Evolutionary conservation across 2,113 vertebrate genomes (phyloP), one percentile per base, ranked within the genome.

Genomic region (Mola mola): DNA sequence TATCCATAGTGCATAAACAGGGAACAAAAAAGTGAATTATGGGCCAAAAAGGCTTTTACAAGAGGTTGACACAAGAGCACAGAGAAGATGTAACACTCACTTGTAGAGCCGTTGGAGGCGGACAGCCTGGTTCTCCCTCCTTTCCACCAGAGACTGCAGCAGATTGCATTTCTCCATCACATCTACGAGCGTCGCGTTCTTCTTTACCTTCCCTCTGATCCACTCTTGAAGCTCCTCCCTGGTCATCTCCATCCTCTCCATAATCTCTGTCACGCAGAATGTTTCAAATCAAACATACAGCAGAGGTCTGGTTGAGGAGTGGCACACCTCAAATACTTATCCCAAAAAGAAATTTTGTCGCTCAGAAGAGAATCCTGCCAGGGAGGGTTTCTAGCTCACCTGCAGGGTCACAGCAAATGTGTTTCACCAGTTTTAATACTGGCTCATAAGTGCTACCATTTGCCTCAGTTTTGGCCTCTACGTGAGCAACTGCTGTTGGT

Each of bases 221-320:
- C 61, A 89, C 6, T 8, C 26, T 15, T 48, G 67, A 24, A 91
- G 58, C 43, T 89, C 84, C 3, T 84, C 71, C 49, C 9, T 41
- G 1, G 60, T 84, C 72, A 87, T 78, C 40, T 68, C 73, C 4
- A 82, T 17, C 25, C 5, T 55, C 10, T 87, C 84, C 88, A 90
- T 88, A 4, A 11, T 55, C 6, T 24, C 79, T 80, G 20, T 15
- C 55, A 66, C 22, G 67, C 19, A 51, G 17, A 44, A 20, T 2
- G 13, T 24, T 41, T 63, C 4, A 43, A 38, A 59, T 29, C 5
- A 25, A 26, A 3, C 9, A 22, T n/a, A 6, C n/a, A 26, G 15
- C 8, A 12, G 5, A 8, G 28, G 26, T 13, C 2, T 7, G 9
- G 15, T n/a, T 51, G 11, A 34, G 37, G 2, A 36, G 34, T 13